phyloP scores from a whole-genome alignment of 2,113 vertebrate genomes.

The Petrocephalus microphthalmus region DNA sequence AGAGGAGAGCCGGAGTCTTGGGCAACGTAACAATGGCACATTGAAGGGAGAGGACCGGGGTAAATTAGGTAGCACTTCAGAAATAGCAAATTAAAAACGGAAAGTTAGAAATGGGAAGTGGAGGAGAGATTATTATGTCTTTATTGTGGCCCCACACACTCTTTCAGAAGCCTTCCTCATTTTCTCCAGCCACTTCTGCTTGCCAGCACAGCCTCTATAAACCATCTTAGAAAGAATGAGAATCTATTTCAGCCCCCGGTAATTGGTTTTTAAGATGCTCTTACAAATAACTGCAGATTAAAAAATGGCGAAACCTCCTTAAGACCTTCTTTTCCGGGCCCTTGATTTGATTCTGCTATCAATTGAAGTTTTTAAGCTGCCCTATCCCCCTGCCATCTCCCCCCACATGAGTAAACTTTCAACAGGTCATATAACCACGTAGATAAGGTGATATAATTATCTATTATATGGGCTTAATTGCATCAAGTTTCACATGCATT shows the following conservation, averaged over 20 bases:
- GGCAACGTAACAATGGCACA: slow-evolving; percentile 92
- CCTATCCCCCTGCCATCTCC: neutral
- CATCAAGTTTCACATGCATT: neutral
- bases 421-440: neutral
- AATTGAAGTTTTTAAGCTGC: slow-evolving; percentile 55
- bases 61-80: slow-evolving; percentile 99
- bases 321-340: slow-evolving; percentile 56
- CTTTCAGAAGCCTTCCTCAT: slow-evolving; percentile 56
- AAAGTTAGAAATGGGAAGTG: slow-evolving; percentile 77
- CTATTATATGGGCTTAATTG: neutral
- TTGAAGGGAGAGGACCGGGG: slow-evolving; percentile 85
- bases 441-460: neutral
- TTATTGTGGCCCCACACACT: slow-evolving; percentile 67
- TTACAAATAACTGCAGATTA: slow-evolving; percentile 57
- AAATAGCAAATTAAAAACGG: slow-evolving; percentile 83
- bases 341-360: slow-evolving; percentile 66
- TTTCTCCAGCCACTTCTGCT: slow-evolving; percentile 60
- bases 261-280: slow-evolving; percentile 74
- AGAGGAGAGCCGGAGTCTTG: slow-evolving; percentile 91
- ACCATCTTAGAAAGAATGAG: slow-evolving; percentile 56
- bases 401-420: slow-evolving; percentile 57
- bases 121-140: slow-evolving; percentile 73
- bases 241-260: slow-evolving; percentile 70
- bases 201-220: slow-evolving; percentile 35
- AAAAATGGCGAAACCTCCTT: slow-evolving; percentile 51